Conservation (phyloP, 2,888 invertebrate genomes). For the Brachypalpus laphriformis region DNA sequence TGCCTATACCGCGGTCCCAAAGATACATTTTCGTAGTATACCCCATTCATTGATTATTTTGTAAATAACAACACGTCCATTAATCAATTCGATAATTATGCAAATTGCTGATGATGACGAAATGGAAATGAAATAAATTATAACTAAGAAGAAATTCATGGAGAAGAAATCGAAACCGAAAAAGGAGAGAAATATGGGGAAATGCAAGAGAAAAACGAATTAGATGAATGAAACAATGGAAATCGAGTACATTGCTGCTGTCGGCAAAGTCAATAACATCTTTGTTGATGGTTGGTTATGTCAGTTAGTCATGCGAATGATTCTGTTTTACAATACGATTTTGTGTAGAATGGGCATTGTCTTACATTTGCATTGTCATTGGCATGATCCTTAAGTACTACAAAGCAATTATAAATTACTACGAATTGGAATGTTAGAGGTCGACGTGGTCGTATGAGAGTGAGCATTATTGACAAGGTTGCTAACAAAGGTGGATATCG, state of each 20-base stretch:
- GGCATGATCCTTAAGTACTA: not conserved
- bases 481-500: not conserved
- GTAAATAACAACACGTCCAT: constrained; percentile 56
- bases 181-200: constrained; percentile 36
- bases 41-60: constrained; percentile 26
- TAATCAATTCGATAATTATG: constrained; percentile 58
- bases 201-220: constrained; percentile 26
- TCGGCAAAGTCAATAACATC: constrained; percentile 48
- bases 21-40: constrained; percentile 16
- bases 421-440: not conserved
- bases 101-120: constrained; percentile 43
- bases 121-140: constrained; percentile 32
- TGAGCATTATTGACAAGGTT: not conserved
- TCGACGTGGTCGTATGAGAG: not conserved
- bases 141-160: constrained; percentile 22
- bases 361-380: not conserved
- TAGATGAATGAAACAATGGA: constrained; percentile 18
- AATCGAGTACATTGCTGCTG: not conserved
- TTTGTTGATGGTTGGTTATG: constrained; percentile 17
- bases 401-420: not conserved
- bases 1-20: not conserved
- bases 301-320: constrained; percentile 22
- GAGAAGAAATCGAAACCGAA: constrained; percentile 45
- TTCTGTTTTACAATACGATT: not conserved
- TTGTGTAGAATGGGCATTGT: not conserved